These are phyloP conservation scores for Corythornis vintsioides DNA, from an alignment of 2,113 vertebrate species.

Conservation along the genomic window DNA sequence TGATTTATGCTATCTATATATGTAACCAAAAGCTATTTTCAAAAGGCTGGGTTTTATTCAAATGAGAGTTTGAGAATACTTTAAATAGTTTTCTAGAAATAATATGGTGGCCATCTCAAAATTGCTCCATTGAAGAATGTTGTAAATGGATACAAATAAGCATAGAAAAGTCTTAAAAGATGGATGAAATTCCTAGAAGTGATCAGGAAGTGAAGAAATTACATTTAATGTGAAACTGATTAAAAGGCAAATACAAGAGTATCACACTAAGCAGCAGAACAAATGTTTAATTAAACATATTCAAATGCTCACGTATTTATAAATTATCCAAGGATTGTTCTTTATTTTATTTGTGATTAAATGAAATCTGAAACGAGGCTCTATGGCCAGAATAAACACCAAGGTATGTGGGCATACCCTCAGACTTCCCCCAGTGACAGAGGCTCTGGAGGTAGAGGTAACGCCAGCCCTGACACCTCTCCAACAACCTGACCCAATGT, in stretches of 20 bases:
- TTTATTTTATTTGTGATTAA: conserved; percentile 35
- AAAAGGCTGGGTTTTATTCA: background rate
- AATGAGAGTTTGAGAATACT: background rate
- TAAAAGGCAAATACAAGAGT: background rate
- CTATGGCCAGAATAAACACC: background rate
- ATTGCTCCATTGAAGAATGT: background rate
- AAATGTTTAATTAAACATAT: conserved; percentile 6
- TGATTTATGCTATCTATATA: background rate
- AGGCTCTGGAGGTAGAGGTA: background rate
- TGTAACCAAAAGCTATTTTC: background rate
- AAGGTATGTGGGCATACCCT: background rate
- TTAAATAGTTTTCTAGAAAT: background rate
- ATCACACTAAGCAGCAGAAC: conserved; percentile 1
- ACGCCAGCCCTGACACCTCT: background rate
- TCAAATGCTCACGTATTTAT: conserved; percentile 15
- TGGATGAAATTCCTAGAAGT: background rate
- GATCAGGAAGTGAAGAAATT: background rate
- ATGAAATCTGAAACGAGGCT: conserved; percentile 15
- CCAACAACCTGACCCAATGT: background rate
- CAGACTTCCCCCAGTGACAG: background rate
- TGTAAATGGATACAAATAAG: background rate
- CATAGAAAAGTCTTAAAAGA: background rate
- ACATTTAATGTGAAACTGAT: background rate
- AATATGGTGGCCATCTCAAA: background rate
- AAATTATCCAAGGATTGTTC: background rate